phyloP scores from a whole-genome alignment of 2,797 vertebrate species.

The Sebastes minor region DNA sequence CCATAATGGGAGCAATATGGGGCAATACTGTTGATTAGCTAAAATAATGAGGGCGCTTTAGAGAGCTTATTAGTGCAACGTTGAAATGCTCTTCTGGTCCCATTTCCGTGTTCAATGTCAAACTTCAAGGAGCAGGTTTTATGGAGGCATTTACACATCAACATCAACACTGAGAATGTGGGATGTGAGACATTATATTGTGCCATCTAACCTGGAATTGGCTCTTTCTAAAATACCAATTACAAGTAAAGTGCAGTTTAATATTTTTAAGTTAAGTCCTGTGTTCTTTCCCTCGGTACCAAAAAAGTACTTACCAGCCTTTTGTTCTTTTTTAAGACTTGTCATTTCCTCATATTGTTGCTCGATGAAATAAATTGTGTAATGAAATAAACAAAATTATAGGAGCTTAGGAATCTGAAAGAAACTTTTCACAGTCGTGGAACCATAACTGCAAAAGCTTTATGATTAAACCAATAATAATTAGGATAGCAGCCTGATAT shows the following conservation, averaged over 20 bases:
- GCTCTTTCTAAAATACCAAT: neutral
- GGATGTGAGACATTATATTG: neutral
- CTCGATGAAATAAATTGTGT: neutral
- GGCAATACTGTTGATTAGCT: slow-evolving; percentile 49
- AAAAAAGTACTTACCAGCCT: neutral
- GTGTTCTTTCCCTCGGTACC: neutral
- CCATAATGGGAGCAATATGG: slow-evolving; percentile 35
- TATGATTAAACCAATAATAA: neutral
- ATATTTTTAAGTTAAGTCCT: neutral
- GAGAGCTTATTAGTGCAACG: slow-evolving; percentile 32
- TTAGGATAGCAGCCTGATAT: neutral
- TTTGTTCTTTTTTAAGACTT: neutral
- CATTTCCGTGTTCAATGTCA: slow-evolving; percentile 19
- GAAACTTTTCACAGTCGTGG: neutral
- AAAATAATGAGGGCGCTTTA: slow-evolving; percentile 31
- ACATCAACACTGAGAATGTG: neutral
- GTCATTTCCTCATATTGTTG: neutral
- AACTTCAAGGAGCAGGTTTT: slow-evolving; percentile 17
- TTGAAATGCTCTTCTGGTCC: neutral
- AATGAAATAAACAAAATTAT: neutral
- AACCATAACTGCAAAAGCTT: neutral
- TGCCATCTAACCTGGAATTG: neutral
- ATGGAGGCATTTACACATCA: neutral
- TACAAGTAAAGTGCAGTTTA: neutral
- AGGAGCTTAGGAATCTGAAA: neutral